Evolutionary conservation across 1,140 invertebrate species (phyloP).

Genomic region (Monochamus saltuarius): DNA sequence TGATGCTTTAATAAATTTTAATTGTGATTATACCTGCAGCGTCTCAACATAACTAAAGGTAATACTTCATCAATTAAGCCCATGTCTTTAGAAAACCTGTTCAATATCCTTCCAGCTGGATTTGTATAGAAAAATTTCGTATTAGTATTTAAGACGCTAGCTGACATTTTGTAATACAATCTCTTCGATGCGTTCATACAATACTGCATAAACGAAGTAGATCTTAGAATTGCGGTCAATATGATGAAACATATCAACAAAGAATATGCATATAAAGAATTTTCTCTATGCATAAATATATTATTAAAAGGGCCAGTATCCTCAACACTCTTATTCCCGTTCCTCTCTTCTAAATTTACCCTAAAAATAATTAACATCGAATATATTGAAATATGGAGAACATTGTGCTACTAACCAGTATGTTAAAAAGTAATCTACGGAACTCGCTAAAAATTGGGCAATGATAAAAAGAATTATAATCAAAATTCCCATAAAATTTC

Average conservation of each 20-base stretch:
- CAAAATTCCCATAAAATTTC: background rate
- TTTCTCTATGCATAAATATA: too few relatives aligned
- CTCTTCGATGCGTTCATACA: conserved; percentile 56
- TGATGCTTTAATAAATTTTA: background rate
- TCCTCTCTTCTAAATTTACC: too few relatives aligned
- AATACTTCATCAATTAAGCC: conserved; percentile 65
- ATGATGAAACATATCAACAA: too few relatives aligned
- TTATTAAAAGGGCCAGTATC: too few relatives aligned
- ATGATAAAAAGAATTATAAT: background rate
- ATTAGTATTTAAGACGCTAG: conserved; percentile 59
- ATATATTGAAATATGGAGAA: background rate
- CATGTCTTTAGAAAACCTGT: conserved; percentile 65
- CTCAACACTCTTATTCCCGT: too few relatives aligned
- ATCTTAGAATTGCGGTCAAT: background rate
- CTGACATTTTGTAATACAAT: conserved; percentile 67
- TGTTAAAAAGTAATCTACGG: background rate
- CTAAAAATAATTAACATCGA: too few relatives aligned
- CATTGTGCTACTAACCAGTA: background rate
- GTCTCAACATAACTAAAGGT: conserved; percentile 55
- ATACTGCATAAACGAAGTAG: background rate
- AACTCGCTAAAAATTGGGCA: background rate
- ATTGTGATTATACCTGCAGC: too few relatives aligned
- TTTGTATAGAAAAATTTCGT: conserved; percentile 67
- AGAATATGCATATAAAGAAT: too few relatives aligned
- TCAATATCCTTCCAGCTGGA: conserved; percentile 57